A percentile compares a stretch with the other conserved stretches of the same genome.
phyloP scores from a whole-genome alignment of 2,888 invertebrate genomes.

The Entomobrya multifasciata region DNA sequence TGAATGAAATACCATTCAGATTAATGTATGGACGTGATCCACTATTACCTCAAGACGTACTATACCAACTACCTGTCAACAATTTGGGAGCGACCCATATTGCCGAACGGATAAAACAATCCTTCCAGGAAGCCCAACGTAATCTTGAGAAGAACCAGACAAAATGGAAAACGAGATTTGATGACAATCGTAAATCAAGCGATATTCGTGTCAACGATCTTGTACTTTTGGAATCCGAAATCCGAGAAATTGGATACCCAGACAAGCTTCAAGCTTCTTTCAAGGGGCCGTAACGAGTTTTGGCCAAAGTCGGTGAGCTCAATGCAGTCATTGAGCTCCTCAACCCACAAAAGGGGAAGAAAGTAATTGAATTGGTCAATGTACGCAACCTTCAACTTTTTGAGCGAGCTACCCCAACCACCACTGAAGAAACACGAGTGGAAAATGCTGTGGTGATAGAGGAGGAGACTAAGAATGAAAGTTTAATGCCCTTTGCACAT shows the following conservation, averaged over 20 bases:
- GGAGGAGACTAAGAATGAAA: no score
- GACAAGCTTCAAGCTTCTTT: conserved; percentile 59
- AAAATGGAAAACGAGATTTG: conserved; percentile 8
- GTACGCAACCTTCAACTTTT: conserved; percentile 3
- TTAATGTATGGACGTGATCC: conserved; percentile 75
- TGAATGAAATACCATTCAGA: conserved; percentile 73
- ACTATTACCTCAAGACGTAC: conserved; percentile 70
- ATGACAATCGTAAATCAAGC: background rate
- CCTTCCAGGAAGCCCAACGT: conserved; percentile 16
- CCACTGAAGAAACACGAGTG: background rate
- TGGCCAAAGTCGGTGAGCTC: background rate
- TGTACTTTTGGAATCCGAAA: conserved; percentile 46
- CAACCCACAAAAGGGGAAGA: background rate
- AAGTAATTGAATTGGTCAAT: background rate
- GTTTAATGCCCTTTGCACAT: no score
- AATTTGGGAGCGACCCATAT: conserved; percentile 28
- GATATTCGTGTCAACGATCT: conserved; percentile 49
- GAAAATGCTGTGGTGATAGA: no score
- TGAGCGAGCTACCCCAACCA: no score
- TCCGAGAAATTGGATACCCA: conserved; percentile 50
- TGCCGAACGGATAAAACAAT: background rate
- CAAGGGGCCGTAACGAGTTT: conserved; percentile 48
- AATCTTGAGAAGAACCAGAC: background rate
- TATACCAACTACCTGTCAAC: conserved; percentile 31
- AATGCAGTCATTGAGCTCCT: conserved; percentile 8